phyloP scores from a whole-genome alignment of 2,888 invertebrate genomes.

The Anoncus sp. region DNA sequence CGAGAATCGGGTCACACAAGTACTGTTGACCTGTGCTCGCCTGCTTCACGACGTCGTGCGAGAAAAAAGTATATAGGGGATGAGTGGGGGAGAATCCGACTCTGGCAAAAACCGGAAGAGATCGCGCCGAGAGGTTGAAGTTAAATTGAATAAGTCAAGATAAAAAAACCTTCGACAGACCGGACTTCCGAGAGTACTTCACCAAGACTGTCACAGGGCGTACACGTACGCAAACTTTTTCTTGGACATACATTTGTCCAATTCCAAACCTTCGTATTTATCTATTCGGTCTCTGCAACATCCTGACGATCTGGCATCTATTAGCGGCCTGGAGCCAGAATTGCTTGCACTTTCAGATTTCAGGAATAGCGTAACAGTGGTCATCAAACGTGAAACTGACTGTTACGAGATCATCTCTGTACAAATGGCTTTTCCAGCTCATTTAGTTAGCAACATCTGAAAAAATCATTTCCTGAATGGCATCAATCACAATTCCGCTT shows the following conservation, averaged over 20 bases:
- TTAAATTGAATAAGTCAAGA: constrained; percentile 22
- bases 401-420: not conserved
- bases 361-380: not conserved
- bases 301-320: not conserved
- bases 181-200: constrained; percentile 10
- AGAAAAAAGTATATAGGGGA: not conserved
- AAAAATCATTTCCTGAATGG: not conserved
- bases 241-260: constrained; percentile 32
- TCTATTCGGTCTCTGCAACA: constrained; percentile 10
- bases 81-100: constrained; percentile 1
- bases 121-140: constrained; percentile 2
- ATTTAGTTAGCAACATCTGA: not conserved
- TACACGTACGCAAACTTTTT: constrained; percentile 5
- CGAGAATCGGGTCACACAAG: constrained; percentile 23
- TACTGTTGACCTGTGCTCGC: constrained; percentile 3
- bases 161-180: constrained; percentile 7
- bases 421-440: not conserved
- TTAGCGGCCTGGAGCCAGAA: too few species aligned
- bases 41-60: not conserved
- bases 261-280: constrained; percentile 20
- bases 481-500: constrained; percentile 4
- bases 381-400: not conserved
- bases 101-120: constrained; percentile 13
- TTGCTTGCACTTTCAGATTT: constrained; percentile 2
- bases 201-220: not conserved